Evolutionary conservation across 2,888 invertebrate genomes (phyloP), one percentile per base, ranked within the genome.

Genomic region (Oscheius sp.): DNA sequence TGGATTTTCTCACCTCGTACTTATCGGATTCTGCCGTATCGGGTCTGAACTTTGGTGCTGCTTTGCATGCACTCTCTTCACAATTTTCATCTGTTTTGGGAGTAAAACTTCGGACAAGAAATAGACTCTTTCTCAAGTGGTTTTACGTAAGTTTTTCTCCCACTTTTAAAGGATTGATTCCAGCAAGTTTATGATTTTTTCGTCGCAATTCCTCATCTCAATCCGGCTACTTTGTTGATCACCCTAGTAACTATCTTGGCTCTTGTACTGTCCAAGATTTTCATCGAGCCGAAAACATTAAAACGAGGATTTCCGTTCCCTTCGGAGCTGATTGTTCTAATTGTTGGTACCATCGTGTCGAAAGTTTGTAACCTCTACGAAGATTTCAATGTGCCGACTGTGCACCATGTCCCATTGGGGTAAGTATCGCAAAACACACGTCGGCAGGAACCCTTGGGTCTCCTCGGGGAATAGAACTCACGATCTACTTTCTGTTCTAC

Each of bases 381-480:
- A 2, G 21, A 58, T 49, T 69, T 21, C 23, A 23, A 69, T 29
- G 59, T 73, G 25, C 41, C 61, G 12, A 59, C 59, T 41, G 89
- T 90, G 5, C 88, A 89, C 9, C 79, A 87, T 46, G 89, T 90
- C 53, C 90, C 90, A 2, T 84, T 85, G 41, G 90, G 90, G 82
- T 90, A 53, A 23, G 69, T 46, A 13, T 23, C n/a, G n/a, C n/a
- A n/a, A n/a, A n/a, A n/a, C n/a, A n/a, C n/a, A n/a, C n/a, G n/a
- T n/a, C n/a, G n/a, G n/a, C n/a, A n/a, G n/a, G n/a, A n/a, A n/a
- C n/a, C n/a, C n/a, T n/a, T n/a, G n/a, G n/a, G n/a, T n/a, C n/a
- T 7, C 96, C 89, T 99, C 98, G 98, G 99, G 99, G 90, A 99
- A 99, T 89, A 92, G 96, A 0, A 99, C 99, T 0, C 91, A 99